phyloP scores from a whole-genome alignment of 2,888 invertebrate species.

The Didymodactylos carnosus region DNA sequence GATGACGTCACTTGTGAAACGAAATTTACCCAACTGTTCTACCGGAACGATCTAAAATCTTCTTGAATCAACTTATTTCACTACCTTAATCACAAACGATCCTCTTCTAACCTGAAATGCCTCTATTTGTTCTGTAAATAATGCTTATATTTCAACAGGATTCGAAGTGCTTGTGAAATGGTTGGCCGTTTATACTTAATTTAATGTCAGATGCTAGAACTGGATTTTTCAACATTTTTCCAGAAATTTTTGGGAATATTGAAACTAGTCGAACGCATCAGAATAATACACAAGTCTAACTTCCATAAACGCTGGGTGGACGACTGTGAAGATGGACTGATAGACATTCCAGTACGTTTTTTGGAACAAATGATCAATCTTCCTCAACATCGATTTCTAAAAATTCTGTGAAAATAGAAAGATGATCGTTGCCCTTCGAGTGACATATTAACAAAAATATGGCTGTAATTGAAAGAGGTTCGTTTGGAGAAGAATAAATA shows the following conservation, averaged over 20 bases:
- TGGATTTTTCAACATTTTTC: not conserved
- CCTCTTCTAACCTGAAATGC: not conserved
- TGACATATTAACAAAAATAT: not conserved
- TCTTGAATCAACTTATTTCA: not conserved
- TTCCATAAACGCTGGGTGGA: not conserved
- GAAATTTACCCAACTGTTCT: not conserved
- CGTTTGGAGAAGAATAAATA: not conserved
- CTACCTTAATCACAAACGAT: not conserved
- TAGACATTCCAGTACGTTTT: not conserved
- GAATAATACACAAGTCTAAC: no score
- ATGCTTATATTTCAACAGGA: not conserved
- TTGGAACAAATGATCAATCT: no score
- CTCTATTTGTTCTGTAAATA: not conserved
- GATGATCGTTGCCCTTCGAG: not conserved
- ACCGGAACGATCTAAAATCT: not conserved
- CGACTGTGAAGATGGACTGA: not conserved
- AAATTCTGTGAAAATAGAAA: not conserved
- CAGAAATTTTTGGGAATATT: not conserved
- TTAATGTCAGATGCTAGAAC: not conserved
- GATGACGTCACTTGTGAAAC: not conserved
- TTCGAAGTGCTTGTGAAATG: not conserved
- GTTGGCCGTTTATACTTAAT: not conserved
- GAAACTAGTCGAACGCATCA: no score
- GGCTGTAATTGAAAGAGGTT: not conserved
- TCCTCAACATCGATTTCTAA: not conserved